A percentile compares a stretch with the other conserved stretches of the same genome.
These are phyloP conservation scores for Acromyrmex echinatior DNA, from an alignment of 1,140 invertebrate genomes.

Conservation along the genomic window DNA sequence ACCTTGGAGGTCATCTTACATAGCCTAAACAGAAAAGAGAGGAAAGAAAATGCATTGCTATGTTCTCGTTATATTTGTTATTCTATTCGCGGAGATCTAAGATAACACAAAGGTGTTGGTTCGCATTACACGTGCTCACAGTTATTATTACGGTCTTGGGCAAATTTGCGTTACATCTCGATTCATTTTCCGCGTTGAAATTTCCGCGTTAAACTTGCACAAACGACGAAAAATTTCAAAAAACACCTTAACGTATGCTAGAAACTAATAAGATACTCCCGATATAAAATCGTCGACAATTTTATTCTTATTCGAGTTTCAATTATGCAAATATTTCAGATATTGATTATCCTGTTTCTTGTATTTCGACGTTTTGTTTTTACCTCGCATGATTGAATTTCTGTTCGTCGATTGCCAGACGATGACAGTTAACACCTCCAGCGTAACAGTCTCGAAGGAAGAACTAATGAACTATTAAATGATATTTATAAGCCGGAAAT, in stretches of 20 bases:
- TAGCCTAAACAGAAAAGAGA: neutral
- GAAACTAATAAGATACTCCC: neutral
- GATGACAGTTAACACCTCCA: too few species aligned
- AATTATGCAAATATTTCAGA: too few species aligned
- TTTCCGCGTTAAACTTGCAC: slow-evolving; percentile 10
- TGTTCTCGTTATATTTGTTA: slow-evolving; percentile 53
- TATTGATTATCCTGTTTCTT: too few species aligned
- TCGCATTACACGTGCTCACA: slow-evolving; percentile 42
- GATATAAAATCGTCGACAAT: neutral
- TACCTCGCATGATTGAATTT: too few species aligned
- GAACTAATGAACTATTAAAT: too few species aligned
- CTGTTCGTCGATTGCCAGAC: too few species aligned
- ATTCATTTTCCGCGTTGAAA: slow-evolving; percentile 52
- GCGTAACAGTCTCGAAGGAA: too few species aligned
- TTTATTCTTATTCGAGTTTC: neutral
- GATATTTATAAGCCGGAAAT: too few species aligned
- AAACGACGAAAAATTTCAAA: neutral
- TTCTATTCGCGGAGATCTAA: slow-evolving; percentile 43
- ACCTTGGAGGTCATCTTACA: slow-evolving; percentile 17
- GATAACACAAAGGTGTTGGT: slow-evolving; percentile 54
- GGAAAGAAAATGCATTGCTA: slow-evolving; percentile 16
- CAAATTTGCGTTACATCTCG: slow-evolving; percentile 42
- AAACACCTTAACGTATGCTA: neutral
- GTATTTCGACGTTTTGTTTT: too few species aligned
- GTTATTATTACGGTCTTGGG: slow-evolving; percentile 50